These are phyloP conservation scores for Irena cyanogastra DNA, from an alignment of 2,113 vertebrate genomes.

Conservation along the genomic window DNA sequence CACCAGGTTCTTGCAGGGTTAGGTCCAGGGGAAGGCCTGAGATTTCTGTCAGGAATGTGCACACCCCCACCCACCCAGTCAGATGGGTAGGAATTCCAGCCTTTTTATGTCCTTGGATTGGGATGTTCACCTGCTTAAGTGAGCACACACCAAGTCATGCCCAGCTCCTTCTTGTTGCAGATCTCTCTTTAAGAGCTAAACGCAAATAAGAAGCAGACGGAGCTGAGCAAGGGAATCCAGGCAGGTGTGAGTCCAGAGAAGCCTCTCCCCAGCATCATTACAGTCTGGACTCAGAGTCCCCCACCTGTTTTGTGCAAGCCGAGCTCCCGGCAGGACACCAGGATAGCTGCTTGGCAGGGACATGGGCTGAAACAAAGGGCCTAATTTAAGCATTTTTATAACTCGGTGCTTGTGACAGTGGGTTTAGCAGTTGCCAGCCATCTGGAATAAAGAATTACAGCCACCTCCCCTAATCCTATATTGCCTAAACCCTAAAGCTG, in stretches of 20 bases:
- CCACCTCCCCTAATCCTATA: constrained; percentile 79
- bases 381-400: constrained; percentile 76
- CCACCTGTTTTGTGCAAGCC: neutral
- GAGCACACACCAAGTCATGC: neutral
- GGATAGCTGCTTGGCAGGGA: neutral
- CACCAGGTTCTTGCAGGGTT: neutral
- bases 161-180: neutral
- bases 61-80: neutral
- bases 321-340: neutral
- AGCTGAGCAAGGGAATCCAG: constrained; percentile 9
- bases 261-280: neutral
- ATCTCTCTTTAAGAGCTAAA: neutral
- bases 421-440: constrained; percentile 76
- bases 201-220: constrained; percentile 15
- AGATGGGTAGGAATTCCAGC: neutral
- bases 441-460: constrained; percentile 81
- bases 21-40: neutral
- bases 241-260: neutral
- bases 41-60: neutral
- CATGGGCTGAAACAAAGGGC: constrained; percentile 48
- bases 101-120: neutral
- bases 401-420: constrained; percentile 59
- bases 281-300: neutral
- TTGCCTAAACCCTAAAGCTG: constrained; percentile 80
- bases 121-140: neutral